A percentile compares a stretch with the other conserved stretches of the same genome.
phyloP scores from a whole-genome alignment of 2,797 vertebrate genomes.

The Paratrypauchen microcephalus region DNA sequence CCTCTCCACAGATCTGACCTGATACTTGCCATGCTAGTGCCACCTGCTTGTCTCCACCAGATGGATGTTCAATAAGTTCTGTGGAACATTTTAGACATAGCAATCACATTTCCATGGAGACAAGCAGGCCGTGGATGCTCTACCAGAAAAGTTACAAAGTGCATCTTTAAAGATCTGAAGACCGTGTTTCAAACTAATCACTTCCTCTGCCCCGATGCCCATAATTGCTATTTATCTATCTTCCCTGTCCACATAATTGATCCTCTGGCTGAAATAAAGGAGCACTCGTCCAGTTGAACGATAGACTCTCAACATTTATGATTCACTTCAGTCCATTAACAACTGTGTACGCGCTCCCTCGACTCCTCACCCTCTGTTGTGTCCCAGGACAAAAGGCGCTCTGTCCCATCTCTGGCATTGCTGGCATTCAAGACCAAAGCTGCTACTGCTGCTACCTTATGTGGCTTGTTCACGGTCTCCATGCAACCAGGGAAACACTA shows the following conservation, averaged over 20 bases:
- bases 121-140: neutral
- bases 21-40: no score
- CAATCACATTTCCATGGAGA: no score
- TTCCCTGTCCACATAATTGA: constrained; percentile 33
- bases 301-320: constrained; percentile 38
- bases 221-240: constrained; percentile 36
- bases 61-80: no score
- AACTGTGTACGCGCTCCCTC: constrained; percentile 49
- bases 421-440: constrained; percentile 38
- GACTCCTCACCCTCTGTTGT: constrained; percentile 42
- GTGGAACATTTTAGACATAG: no score
- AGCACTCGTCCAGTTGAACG: constrained; percentile 56
- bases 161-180: neutral
- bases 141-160: neutral
- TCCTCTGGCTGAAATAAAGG: constrained; percentile 42
- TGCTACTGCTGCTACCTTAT: constrained; percentile 48
- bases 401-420: constrained; percentile 46
- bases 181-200: constrained; percentile 31
- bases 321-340: constrained; percentile 62
- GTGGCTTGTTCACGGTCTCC: constrained; percentile 41
- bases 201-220: constrained; percentile 39
- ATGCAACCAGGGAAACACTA: constrained; percentile 35
- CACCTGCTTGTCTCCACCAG: no score
- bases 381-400: constrained; percentile 50
- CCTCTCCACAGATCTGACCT: no score